A percentile compares a stretch with the other conserved stretches of the same genome.
Evolutionary conservation across 2,113 vertebrate species (phyloP).

Genomic region (Megaleporinus macrocephalus): DNA sequence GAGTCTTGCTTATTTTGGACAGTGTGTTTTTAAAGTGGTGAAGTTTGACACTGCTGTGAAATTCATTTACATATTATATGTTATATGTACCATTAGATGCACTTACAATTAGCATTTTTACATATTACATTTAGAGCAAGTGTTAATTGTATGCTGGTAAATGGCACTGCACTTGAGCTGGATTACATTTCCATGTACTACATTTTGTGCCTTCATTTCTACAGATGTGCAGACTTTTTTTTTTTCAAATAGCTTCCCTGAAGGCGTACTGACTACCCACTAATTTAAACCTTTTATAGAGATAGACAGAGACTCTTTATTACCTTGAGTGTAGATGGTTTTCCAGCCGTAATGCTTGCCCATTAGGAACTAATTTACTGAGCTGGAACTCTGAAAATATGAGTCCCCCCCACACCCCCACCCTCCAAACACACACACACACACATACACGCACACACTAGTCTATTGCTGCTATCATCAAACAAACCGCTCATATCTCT

Average conservation of each 20-base stretch:
- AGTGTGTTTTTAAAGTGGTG: not conserved
- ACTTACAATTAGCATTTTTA: not conserved
- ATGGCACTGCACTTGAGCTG: not conserved
- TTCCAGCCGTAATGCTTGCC: not conserved
- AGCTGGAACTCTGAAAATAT: constrained; percentile 1
- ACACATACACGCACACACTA: too few species aligned
- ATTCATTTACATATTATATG: not conserved
- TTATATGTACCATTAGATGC: not conserved
- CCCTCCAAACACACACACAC: too few species aligned
- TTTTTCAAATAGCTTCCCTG: not conserved
- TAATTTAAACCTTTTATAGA: not conserved
- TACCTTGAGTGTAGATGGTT: not conserved
- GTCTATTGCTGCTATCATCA: not conserved
- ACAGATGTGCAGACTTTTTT: not conserved
- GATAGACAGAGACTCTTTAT: constrained; percentile 1
- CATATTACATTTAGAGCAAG: not conserved
- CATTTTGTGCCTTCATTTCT: not conserved
- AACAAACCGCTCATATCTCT: not conserved
- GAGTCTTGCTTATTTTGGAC: too few species aligned
- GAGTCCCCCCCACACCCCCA: too few species aligned
- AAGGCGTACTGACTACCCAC: not conserved
- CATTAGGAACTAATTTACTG: constrained; percentile 20
- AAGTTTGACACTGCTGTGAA: not conserved
- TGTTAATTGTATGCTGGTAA: not conserved
- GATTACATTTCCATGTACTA: not conserved